Evolutionary conservation across 35 echinoderm and acorn worm species (phyloP).

Genomic region (Amphiura filiformis): DNA sequence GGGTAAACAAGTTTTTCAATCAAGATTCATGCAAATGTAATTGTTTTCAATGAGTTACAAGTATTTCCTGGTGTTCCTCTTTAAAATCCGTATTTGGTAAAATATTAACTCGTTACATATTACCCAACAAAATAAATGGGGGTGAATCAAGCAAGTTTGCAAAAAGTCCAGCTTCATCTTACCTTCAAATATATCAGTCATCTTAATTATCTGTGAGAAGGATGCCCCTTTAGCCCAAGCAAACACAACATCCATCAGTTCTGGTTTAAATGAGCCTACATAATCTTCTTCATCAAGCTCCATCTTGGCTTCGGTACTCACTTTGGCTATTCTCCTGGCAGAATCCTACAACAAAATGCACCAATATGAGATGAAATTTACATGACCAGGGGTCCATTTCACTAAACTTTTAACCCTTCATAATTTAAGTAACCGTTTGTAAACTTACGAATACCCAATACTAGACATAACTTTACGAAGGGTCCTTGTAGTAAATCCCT

Average conservation of each 20-base stretch:
- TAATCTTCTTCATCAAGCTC: conserved; percentile 86
- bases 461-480: too few species aligned
- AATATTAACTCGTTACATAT: too few species aligned
- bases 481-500: too few species aligned
- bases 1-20: too few species aligned
- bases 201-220: conserved; percentile 84
- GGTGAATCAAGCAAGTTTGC: too few species aligned
- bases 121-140: too few species aligned
- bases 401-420: background rate
- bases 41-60: too few species aligned
- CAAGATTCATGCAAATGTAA: too few species aligned
- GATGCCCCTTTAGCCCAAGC: conserved; percentile 81
- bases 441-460: too few species aligned
- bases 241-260: conserved; percentile 69
- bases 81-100: too few species aligned
- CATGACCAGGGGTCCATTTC: background rate
- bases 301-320: conserved; percentile 82
- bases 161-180: conserved; percentile 11
- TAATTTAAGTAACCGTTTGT: background rate
- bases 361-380: background rate
- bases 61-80: too few species aligned
- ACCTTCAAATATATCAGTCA: conserved; percentile 99
- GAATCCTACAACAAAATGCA: conserved; percentile 39
- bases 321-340: conserved; percentile 91
- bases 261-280: conserved; percentile 87